Conservation (phyloP, 2,888 invertebrate genomes). For the Aphidius colemani region DNA sequence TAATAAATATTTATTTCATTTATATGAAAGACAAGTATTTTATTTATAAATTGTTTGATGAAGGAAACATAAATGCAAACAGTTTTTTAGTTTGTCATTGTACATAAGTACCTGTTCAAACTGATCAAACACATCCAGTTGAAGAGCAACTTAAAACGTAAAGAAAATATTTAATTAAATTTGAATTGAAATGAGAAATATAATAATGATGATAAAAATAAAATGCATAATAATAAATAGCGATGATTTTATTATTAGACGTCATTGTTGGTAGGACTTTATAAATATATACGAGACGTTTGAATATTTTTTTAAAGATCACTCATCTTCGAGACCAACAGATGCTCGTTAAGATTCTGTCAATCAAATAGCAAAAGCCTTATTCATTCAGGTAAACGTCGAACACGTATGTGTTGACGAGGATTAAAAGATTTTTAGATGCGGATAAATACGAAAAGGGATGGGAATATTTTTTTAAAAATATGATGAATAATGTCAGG, state of each 20-base stretch:
- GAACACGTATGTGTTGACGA: constrained; percentile 24
- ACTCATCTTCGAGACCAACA: constrained; percentile 41
- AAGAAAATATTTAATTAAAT: too few species aligned
- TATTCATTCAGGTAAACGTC: constrained; percentile 35
- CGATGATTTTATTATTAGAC: constrained; percentile 1
- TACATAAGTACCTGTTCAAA: too few species aligned
- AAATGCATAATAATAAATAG: neutral
- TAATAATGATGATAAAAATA: neutral
- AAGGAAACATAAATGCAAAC: too few species aligned
- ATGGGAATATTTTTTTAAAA: constrained; percentile 1
- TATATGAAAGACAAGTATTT: too few species aligned
- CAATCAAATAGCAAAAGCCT: constrained; percentile 41
- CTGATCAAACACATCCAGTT: too few species aligned
- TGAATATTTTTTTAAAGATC: constrained; percentile 9
- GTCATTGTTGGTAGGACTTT: neutral
- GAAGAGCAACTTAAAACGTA: too few species aligned
- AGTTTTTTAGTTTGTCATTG: too few species aligned
- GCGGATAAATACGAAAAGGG: constrained; percentile 37
- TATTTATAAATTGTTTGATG: too few species aligned
- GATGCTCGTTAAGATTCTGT: constrained; percentile 59
- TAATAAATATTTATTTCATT: too few species aligned
- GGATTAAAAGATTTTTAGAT: constrained; percentile 46
- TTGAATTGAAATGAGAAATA: neutral
- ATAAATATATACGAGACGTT: neutral
- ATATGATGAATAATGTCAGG: constrained; percentile 43